Conservation (phyloP, 2,888 invertebrate species). For the Drosophila limbata region DNA sequence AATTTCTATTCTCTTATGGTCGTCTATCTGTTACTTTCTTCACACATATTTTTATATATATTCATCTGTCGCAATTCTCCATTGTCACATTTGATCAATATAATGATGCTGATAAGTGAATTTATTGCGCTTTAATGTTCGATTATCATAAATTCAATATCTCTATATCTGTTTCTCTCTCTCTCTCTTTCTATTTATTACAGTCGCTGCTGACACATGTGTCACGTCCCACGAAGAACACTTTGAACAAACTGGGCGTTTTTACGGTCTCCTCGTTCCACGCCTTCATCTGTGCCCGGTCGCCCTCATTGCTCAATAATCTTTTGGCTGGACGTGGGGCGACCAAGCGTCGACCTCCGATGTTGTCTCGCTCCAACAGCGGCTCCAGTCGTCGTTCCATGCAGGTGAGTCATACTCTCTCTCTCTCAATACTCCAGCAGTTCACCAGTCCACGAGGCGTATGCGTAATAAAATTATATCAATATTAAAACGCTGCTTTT, state of each 20-base stretch:
- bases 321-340: conserved; percentile 95
- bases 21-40: not conserved
- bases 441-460: conserved; percentile 39
- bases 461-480: conserved; percentile 75
- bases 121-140: conserved; percentile 32
- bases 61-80: not conserved
- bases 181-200: conserved; percentile 2
- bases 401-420: conserved; percentile 87
- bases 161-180: not conserved
- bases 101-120: conserved; percentile 10
- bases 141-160: conserved; percentile 28
- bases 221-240: conserved; percentile 97
- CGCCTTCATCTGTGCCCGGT: conserved; percentile 98
- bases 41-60: not conserved
- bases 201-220: conserved; percentile 98
- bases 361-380: conserved; percentile 95
- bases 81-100: not conserved
- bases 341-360: conserved; percentile 95
- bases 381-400: conserved; percentile 94
- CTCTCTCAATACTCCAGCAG: not conserved
- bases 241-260: conserved; percentile 97
- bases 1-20: not conserved
- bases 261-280: conserved; percentile 99
- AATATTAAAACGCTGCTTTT: conserved; percentile 67
- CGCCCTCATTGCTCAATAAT: conserved; percentile 96